Conservation (phyloP, 2,888 invertebrate genomes). For the Drosophila kanekoi region DNA sequence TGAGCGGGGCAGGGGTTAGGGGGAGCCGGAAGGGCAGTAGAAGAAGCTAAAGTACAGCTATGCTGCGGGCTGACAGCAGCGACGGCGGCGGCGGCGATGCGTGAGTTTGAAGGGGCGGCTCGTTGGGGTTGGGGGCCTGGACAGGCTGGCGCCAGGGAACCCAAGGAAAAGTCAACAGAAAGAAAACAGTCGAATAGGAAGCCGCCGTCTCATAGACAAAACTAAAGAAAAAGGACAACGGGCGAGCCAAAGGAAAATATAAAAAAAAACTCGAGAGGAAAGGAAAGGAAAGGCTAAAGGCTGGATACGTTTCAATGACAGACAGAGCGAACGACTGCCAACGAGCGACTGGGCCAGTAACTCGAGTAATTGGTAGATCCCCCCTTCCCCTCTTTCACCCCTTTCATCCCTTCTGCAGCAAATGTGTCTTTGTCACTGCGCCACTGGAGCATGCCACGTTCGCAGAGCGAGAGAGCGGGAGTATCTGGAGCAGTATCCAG, state of each 20-base stretch:
- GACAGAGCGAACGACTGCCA: conserved; percentile 36
- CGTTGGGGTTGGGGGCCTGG: not conserved
- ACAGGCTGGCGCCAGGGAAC: conserved; percentile 49
- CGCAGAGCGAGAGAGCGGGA: conserved; percentile 8
- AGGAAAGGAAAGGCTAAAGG: conserved; percentile 43
- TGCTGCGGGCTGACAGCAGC: conserved; percentile 2
- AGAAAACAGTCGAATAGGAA: conserved; percentile 62
- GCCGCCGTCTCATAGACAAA: conserved; percentile 59
- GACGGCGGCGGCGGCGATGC: not conserved
- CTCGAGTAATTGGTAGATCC: conserved; percentile 72
- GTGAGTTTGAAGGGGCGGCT: not conserved
- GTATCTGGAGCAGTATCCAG: conserved; percentile 18
- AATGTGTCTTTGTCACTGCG: conserved; percentile 78
- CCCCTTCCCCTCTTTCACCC: not conserved
- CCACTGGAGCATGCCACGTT: conserved; percentile 66
- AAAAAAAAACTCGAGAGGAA: not conserved
- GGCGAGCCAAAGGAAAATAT: not conserved
- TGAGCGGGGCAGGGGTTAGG: too few relatives aligned
- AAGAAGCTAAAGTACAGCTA: conserved; percentile 9
- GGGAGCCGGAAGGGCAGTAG: too few relatives aligned
- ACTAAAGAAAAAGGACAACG: conserved; percentile 30
- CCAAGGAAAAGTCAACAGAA: conserved; percentile 64
- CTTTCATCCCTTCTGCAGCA: conserved; percentile 8
- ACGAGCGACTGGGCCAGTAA: conserved; percentile 58
- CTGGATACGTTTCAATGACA: conserved; percentile 72